phyloP scores from a whole-genome alignment of 2,888 invertebrate genomes.

The Netelia fuscicornis region DNA sequence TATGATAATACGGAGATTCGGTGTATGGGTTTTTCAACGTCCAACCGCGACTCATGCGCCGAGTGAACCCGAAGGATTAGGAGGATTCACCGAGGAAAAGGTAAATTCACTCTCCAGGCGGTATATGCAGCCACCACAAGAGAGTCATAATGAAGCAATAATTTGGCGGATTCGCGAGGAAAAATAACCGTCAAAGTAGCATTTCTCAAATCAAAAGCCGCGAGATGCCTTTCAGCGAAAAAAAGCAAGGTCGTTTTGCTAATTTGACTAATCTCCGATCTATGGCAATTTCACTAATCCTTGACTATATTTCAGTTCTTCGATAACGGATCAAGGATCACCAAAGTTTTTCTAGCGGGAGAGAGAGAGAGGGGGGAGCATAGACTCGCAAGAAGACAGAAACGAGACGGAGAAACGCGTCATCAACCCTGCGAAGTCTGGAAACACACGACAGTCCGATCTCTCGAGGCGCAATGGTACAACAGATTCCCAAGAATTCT shows the following conservation, averaged over 20 bases:
- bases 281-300: constrained; percentile 29
- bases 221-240: constrained; percentile 6
- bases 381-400: neutral
- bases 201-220: constrained; percentile 28
- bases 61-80: constrained; percentile 36
- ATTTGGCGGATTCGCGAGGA: constrained; percentile 46
- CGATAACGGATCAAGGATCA: neutral
- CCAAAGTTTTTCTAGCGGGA: constrained; percentile 15
- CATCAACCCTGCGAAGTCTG: constrained; percentile 11
- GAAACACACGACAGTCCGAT: constrained; percentile 32
- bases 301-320: constrained; percentile 44
- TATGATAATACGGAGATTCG: constrained; percentile 68
- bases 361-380: neutral
- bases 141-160: constrained; percentile 59
- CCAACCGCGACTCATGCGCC: constrained; percentile 24
- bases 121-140: neutral
- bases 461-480: constrained; percentile 62
- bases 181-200: constrained; percentile 27
- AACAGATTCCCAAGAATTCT: constrained; percentile 67
- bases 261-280: constrained; percentile 44
- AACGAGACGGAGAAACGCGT: constrained; percentile 12
- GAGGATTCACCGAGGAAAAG: constrained; percentile 49
- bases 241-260: constrained; percentile 7
- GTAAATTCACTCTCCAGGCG: neutral
- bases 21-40: constrained; percentile 49